These are phyloP conservation scores for Burhinus oedicnemus DNA, from an alignment of 2,113 vertebrate genomes.

Conservation along the genomic window DNA sequence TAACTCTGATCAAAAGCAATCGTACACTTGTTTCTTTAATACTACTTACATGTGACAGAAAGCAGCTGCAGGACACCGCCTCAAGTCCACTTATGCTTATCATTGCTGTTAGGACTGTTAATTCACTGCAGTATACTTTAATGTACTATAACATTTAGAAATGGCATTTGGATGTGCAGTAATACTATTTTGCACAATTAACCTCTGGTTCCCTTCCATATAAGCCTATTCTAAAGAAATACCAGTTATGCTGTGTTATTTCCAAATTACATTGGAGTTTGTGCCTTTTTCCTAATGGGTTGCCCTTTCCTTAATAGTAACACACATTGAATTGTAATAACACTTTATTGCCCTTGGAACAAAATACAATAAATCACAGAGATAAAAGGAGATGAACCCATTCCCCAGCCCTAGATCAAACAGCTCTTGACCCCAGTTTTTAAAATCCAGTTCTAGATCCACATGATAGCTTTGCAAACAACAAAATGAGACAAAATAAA, in stretches of 20 bases:
- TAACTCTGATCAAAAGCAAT: conserved; percentile 3
- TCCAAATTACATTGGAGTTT: conserved; percentile 33
- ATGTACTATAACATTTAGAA: conserved; percentile 53
- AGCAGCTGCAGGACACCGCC: neutral
- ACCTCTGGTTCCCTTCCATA: conserved; percentile 28
- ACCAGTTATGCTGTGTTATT: conserved; percentile 23
- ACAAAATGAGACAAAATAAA: neutral
- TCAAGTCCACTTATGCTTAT: conserved; percentile 7
- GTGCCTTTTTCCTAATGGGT: conserved; percentile 7
- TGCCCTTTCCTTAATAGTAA: conserved; percentile 41
- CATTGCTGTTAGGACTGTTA: conserved; percentile 43
- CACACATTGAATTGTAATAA: neutral
- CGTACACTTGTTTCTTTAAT: conserved; percentile 5
- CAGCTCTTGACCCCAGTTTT: neutral
- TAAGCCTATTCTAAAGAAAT: conserved; percentile 28
- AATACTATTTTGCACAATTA: conserved; percentile 66
- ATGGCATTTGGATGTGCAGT: conserved; percentile 34
- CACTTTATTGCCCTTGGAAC: neutral
- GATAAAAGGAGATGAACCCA: neutral
- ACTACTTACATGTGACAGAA: conserved; percentile 22
- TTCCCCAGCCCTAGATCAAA: neutral
- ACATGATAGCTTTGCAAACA: neutral
- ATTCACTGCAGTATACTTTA: conserved; percentile 45
- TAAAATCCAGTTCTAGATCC: neutral
- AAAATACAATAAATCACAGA: conserved; percentile 10